phyloP scores from a whole-genome alignment of 2,113 vertebrate genomes.

The Sylvilagus bachmani region DNA sequence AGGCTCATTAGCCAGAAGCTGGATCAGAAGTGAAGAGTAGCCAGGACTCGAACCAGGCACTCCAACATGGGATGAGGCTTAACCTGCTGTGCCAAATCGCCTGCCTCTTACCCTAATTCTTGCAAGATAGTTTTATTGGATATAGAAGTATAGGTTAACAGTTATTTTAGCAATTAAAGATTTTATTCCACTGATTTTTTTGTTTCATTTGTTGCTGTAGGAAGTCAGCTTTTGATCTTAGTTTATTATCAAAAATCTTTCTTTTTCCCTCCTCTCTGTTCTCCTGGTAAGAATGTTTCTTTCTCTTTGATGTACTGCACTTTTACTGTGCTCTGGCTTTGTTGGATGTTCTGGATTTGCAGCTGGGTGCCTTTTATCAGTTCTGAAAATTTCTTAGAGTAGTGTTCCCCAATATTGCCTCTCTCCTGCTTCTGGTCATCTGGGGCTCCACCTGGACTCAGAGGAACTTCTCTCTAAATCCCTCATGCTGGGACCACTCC shows the following conservation, averaged over 20 bases:
- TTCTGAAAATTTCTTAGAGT: background rate
- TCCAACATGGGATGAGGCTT: no score
- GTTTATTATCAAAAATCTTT: background rate
- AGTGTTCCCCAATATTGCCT: background rate
- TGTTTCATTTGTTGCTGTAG: background rate
- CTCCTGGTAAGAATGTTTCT: background rate
- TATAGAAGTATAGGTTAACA: background rate
- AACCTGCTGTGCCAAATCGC: no score
- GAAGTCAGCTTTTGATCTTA: background rate
- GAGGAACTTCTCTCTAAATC: background rate
- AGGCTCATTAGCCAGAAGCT: no score
- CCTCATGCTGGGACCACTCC: background rate
- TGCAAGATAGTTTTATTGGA: background rate
- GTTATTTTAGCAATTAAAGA: background rate
- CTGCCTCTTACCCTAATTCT: background rate
- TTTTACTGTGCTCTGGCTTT: conserved; percentile 1
- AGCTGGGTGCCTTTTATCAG: background rate
- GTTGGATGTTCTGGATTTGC: conserved; percentile 11
- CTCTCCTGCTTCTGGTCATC: background rate
- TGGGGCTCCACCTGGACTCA: background rate
- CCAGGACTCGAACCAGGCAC: no score
- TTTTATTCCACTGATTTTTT: background rate
- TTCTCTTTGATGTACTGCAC: background rate
- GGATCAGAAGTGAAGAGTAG: no score
- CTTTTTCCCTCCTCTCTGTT: background rate